Percentiles rank a stretch among this genome's conserved stretches.
phyloP scores from a whole-genome alignment of 2,888 invertebrate genomes.

The Acronicta alni region DNA sequence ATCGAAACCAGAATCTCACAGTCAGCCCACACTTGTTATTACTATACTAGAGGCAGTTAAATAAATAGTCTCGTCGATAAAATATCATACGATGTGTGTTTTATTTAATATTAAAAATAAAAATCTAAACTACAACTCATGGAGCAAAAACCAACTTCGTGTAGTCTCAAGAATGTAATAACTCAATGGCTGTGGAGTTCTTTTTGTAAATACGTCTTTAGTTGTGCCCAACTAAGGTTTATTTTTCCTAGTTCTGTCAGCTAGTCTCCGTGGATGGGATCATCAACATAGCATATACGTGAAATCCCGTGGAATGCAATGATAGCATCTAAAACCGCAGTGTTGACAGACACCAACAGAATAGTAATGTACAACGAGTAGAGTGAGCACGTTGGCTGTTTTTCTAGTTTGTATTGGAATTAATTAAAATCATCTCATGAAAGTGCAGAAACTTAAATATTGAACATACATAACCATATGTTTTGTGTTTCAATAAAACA shows the following conservation, averaged over 20 bases:
- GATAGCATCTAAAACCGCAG: conserved; percentile 36
- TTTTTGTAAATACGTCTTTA: conserved; percentile 15
- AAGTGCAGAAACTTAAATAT: not conserved
- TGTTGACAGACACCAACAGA: conserved; percentile 20
- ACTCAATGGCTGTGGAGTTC: conserved; percentile 1
- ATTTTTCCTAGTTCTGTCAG: conserved; percentile 24
- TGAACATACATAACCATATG: no score
- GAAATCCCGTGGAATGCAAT: conserved; percentile 25
- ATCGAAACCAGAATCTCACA: no score
- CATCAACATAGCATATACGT: conserved; percentile 21
- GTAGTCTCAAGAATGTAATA: not conserved
- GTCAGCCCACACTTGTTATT: no score
- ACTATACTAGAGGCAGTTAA: no score
- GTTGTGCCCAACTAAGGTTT: conserved; percentile 19
- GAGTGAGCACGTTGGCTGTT: conserved; percentile 17
- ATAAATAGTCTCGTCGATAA: no score
- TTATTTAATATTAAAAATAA: no score
- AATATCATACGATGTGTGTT: no score
- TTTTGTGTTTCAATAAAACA: no score
- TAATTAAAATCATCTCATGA: conserved; percentile 2
- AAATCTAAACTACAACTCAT: no score
- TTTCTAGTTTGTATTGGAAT: conserved; percentile 24
- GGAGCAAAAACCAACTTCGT: not conserved
- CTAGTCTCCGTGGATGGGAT: conserved; percentile 5
- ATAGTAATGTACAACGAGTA: conserved; percentile 19